Percentiles rank a stretch among this genome's conserved stretches.
Conservation (phyloP, 1,140 invertebrate genomes). For the Drosophila chauvacae region DNA sequence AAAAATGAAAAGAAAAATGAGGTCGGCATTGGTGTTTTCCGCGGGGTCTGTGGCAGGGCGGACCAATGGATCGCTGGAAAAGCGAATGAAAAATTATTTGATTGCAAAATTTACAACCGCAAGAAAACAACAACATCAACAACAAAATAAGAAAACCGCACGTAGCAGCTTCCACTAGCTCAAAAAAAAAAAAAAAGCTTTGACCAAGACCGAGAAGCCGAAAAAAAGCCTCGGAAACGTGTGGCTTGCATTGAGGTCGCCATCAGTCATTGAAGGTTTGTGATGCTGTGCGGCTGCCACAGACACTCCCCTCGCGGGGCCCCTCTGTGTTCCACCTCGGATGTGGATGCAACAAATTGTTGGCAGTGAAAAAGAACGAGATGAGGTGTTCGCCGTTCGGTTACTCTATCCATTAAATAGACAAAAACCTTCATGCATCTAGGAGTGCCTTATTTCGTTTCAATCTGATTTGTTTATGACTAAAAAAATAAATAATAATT, state of each 20-base stretch:
- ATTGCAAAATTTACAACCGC: slow-evolving; percentile 81
- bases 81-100: slow-evolving; percentile 80
- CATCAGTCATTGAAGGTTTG: slow-evolving; percentile 78
- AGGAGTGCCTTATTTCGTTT: neutral
- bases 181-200: slow-evolving; percentile 49
- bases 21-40: slow-evolving; percentile 62
- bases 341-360: slow-evolving; percentile 76
- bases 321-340: slow-evolving; percentile 12
- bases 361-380: slow-evolving; percentile 43
- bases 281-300: slow-evolving; percentile 27
- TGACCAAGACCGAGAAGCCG: slow-evolving; percentile 81
- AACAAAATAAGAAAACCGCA: slow-evolving; percentile 53
- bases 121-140: slow-evolving; percentile 31
- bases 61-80: slow-evolving; percentile 51
- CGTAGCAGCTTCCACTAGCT: slow-evolving; percentile 54
- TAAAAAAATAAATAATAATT: neutral
- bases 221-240: slow-evolving; percentile 74
- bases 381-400: neutral
- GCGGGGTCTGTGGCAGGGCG: slow-evolving; percentile 14
- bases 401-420: slow-evolving; percentile 13
- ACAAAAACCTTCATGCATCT: neutral
- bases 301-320: slow-evolving; percentile 4
- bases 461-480: neutral
- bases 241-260: slow-evolving; percentile 78
- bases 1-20: slow-evolving; percentile 80